phyloP scores from a whole-genome alignment of 2,888 invertebrate genomes.

The Tiliacea citrago region DNA sequence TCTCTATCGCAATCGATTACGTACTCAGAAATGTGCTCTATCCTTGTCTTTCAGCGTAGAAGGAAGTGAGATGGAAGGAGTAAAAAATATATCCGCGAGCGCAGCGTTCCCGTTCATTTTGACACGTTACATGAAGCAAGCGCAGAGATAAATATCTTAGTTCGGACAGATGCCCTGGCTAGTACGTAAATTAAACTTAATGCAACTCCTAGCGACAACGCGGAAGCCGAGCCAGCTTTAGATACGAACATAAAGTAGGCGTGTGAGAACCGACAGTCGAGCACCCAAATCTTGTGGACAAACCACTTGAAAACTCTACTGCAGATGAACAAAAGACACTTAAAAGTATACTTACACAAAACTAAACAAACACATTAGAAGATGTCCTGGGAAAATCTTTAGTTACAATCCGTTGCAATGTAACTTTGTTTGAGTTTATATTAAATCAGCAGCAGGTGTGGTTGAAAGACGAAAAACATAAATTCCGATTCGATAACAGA shows the following conservation, averaged over 20 bases:
- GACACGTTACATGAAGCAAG: slow-evolving; percentile 83
- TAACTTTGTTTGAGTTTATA: slow-evolving; percentile 73
- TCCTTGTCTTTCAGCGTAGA: slow-evolving; percentile 76
- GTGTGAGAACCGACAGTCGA: slow-evolving; percentile 81
- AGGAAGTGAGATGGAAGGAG: slow-evolving; percentile 74
- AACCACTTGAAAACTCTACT: slow-evolving; percentile 79
- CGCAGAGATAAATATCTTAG: slow-evolving; percentile 86
- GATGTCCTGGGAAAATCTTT: slow-evolving; percentile 73
- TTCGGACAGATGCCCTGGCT: slow-evolving; percentile 78
- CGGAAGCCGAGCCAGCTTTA: slow-evolving; percentile 75
- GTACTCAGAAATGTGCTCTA: slow-evolving; percentile 65
- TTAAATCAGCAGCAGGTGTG: slow-evolving; percentile 85
- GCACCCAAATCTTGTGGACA: slow-evolving; percentile 81
- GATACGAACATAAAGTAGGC: slow-evolving; percentile 71
- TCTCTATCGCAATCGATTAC: slow-evolving; percentile 73
- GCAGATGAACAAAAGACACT: slow-evolving; percentile 77
- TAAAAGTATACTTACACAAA: slow-evolving; percentile 77
- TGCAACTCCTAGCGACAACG: slow-evolving; percentile 76
- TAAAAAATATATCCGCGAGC: slow-evolving; percentile 85
- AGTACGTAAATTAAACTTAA: slow-evolving; percentile 76
- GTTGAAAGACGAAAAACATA: slow-evolving; percentile 87
- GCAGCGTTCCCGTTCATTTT: slow-evolving; percentile 84
- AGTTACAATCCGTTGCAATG: slow-evolving; percentile 67
- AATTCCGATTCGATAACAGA: slow-evolving; percentile 88
- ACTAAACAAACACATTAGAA: slow-evolving; percentile 79